Base-by-base conservation (phyloP, 2,888 invertebrate species). In the Macrophya alboannulata region DNA sequence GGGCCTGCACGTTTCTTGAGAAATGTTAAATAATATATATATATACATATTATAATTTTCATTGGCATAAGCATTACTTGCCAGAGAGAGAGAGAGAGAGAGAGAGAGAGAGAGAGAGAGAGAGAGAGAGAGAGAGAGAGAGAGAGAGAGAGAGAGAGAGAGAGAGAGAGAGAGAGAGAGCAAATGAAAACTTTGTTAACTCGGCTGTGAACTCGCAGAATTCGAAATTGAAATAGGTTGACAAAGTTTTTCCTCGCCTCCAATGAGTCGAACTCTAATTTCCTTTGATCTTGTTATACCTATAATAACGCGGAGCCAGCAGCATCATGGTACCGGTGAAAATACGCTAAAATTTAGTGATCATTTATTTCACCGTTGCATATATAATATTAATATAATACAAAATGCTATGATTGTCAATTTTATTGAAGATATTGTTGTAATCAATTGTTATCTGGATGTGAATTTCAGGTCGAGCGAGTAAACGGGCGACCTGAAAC, bases 1-100 rank as follows among this genome's bases (percentile, higher is more conserved):
- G n/a, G n/a, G n/a, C n/a, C n/a, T n/a, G n/a, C n/a, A 9, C 76
- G 37, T 9, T 48, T n/a, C 77, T 40, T 25, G 43, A 59, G 72
- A 72, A 72, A 81, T 51, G 25, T 81, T 62, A n/a, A 62, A 62
- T 81, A 81, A 81, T 62, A 21, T 62, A 68, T 68, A n/a, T n/a
- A n/a, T n/a, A n/a, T n/a, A n/a, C n/a, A n/a, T n/a, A 37, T 68
- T 62, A 21, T 81, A 43, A 62, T 62, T 59, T 81, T 81, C 59
- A 62, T 81, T 62, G 79, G 43, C n/a, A n/a, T 25, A 43, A 62
- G 62, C 40, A 62, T 62, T 81, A 25, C 59, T 21, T 37, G 5
- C 62, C n/a, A 21, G 21, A 55, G 31, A n/a, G 25, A 5, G 17
- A 81, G 8, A 40, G 4, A 31, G 31, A 31, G 31, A 31, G 31